phyloP scores from a whole-genome alignment of 1,140 invertebrate species.

The Hypsibius dujardini region DNA sequence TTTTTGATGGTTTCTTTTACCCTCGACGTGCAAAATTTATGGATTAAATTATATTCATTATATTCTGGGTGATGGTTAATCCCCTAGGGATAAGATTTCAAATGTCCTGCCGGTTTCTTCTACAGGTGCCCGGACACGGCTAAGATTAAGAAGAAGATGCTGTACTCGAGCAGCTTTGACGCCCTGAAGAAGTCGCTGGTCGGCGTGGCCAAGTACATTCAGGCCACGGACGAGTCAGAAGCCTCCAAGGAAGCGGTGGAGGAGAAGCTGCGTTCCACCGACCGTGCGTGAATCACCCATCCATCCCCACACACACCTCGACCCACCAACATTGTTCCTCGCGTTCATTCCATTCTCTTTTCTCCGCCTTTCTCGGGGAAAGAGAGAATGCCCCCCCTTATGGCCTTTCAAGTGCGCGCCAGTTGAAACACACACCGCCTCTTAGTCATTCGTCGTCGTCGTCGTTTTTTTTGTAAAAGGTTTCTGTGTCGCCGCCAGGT shows the following conservation, averaged over 20 bases:
- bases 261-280: conserved; percentile 62
- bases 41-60: too few relatives aligned
- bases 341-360: not conserved
- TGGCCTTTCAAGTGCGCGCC: too few relatives aligned
- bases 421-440: too few relatives aligned
- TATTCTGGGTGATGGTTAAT: too few relatives aligned
- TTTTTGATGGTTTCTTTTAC: too few relatives aligned
- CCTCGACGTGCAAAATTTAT: too few relatives aligned
- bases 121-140: conserved; percentile 72
- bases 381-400: not conserved
- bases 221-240: conserved; percentile 39
- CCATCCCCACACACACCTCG: too few relatives aligned
- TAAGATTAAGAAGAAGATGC: conserved; percentile 97
- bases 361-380: not conserved
- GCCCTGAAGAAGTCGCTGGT: conserved; percentile 83
- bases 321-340: not conserved
- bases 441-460: not conserved
- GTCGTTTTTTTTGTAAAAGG: not conserved
- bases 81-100: too few relatives aligned
- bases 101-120: too few relatives aligned
- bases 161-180: conserved; percentile 90
- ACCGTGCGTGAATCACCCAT: conserved; percentile 81
- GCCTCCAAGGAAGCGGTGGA: conserved; percentile 24
- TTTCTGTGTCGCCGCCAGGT: too few relatives aligned
- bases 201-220: conserved; percentile 89